Base-by-base conservation (phyloP, 2,797 vertebrate species). In the Bradypodion pumilum region DNA sequence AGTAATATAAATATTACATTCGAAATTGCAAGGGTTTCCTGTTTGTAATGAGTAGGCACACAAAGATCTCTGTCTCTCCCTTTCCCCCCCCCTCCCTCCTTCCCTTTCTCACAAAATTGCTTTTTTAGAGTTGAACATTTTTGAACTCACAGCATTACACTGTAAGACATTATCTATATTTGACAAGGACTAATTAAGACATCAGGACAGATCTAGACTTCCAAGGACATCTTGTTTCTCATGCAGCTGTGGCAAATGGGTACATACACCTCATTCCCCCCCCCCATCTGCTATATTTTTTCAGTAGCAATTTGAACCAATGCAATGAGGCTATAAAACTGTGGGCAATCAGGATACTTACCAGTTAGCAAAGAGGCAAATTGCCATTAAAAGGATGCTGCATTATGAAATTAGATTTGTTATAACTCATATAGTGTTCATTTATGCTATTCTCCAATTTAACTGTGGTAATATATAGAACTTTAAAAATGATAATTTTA, bases 391-490 rank as follows among this genome's bases (percentile, higher is more conserved):
- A 76, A 66, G 66, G 81, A 81, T 12, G 80, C 2, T 65, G 62
- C 63, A 80, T 77, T 80, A 82, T 56, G 52, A 79, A 92, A 89
- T 83, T 56, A 80, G 59, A 63, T 32, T 49, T 52, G 32, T 63
- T 63, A 32, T 81, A 80, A 63, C 32, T 83, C 73, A 68, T 76
- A 85, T 75, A 84, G 83, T 13, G 84, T 85, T 80, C 46, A 59
- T 81, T 87, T 80, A 73, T 89, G 29, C 81, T 92, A 72, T 83
- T 92, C 74, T 40, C 37, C 83, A 78, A 90, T 78, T 86, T 85
- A 91, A 91, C 90, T 88, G 89, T 84, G 81, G 79, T 86, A 92
- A 91, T 91, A 89, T 44, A 80, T 75, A 91, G 35, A 60, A 69
- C 70, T 92, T 91, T 80, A 79, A 77, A 80, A 92, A 87, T 84